phyloP scores from a whole-genome alignment of 2,797 vertebrate species.

The Saxicola maurus region DNA sequence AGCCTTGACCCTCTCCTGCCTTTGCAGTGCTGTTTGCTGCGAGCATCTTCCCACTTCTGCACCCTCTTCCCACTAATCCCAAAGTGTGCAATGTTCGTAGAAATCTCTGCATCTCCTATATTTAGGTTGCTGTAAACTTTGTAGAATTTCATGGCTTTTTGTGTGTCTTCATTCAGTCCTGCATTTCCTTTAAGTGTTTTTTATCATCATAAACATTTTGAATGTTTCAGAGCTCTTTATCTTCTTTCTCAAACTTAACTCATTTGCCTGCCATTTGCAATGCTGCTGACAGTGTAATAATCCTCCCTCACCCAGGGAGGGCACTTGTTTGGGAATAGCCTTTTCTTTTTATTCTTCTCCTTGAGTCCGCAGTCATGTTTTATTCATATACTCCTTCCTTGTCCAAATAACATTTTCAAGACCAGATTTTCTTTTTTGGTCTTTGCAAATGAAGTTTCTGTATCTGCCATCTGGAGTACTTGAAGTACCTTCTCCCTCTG shows the following conservation, averaged over 20 bases:
- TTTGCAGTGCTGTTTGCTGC: fast-evolving
- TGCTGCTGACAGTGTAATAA: background rate
- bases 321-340: background rate
- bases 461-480: background rate
- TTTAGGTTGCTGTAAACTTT: background rate
- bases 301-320: background rate
- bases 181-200: background rate
- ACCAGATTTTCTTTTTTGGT: background rate
- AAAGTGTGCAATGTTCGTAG: fast-evolving
- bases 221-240: background rate
- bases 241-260: background rate
- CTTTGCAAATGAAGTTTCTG: background rate
- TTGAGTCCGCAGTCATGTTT: background rate
- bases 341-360: background rate
- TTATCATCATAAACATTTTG: background rate
- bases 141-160: background rate
- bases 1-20: background rate
- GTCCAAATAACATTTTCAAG: constrained; percentile 24
- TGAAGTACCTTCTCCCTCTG: background rate
- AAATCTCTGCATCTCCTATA: background rate
- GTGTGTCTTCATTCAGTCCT: background rate
- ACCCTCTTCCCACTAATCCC: background rate
- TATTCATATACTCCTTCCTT: background rate
- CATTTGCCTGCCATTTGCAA: background rate
- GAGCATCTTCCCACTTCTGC: background rate